phyloP scores from a whole-genome alignment of 2,797 vertebrate genomes.

The Tympanoctomys barrerae region DNA sequence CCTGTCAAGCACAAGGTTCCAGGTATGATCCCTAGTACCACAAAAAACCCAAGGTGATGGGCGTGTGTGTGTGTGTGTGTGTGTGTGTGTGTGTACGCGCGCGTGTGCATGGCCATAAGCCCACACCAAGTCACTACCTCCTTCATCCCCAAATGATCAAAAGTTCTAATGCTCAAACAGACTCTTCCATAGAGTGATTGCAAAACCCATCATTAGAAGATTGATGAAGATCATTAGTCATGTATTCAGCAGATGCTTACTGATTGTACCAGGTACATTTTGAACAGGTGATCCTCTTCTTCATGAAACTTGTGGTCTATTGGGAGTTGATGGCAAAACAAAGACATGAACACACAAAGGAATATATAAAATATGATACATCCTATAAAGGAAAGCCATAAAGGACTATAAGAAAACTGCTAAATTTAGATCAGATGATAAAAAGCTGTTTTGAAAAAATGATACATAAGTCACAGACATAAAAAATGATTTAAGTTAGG shows the following conservation, averaged over 20 bases:
- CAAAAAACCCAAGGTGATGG: too few species aligned
- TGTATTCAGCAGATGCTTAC: constrained; percentile 23
- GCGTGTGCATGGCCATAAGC: too few species aligned
- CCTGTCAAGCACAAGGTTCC: too few species aligned
- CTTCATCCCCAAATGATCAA: too few species aligned
- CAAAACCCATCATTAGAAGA: neutral
- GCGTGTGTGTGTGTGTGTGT: too few species aligned
- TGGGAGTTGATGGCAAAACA: neutral
- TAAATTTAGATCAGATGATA: neutral
- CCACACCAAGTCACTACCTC: too few species aligned
- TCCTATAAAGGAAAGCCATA: neutral
- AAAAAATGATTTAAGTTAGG: neutral
- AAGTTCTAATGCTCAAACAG: constrained; percentile 21
- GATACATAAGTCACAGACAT: neutral
- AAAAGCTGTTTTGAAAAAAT: constrained; percentile 25
- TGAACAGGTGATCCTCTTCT: neutral
- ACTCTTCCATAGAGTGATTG: neutral
- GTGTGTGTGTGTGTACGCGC: too few species aligned
- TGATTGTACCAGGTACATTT: neutral
- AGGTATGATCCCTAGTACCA: too few species aligned
- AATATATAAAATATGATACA: constrained; percentile 15
- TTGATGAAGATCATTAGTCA: neutral
- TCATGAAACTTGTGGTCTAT: neutral
- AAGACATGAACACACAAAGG: constrained; percentile 15
- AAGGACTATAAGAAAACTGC: neutral